Base-by-base conservation (phyloP, 2,113 vertebrate genomes). In the Proterorhinus semilunaris region DNA sequence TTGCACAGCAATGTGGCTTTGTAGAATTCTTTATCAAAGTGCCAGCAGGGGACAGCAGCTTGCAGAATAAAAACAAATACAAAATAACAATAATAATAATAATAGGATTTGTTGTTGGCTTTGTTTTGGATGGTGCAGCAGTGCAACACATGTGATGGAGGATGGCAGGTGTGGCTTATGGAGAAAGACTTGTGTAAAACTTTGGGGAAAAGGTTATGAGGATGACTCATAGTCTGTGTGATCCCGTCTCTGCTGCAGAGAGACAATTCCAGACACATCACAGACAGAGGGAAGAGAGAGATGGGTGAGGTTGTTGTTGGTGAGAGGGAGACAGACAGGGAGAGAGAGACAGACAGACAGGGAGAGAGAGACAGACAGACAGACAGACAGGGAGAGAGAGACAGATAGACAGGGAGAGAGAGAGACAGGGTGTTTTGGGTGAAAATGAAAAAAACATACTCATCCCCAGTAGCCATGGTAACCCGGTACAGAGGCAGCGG, bases 161-260 rank as follows among this genome's bases (percentile, higher is more conserved):
- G 54, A 44, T 48, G 27, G 62, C 57, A 66, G 69, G 43, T 62
- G 6, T 42, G 10, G 57, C 57, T 55, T 61, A 74, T 57, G 58
- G n/a, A 11, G 43, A 78, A 71, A 78, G 74, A 79, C 48, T 74
- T 81, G 71, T 81, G 71, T 74, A 49, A 71, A 81, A 82, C 68
- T 76, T 87, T 80, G 59, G 75, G 68, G 55, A 78, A 78, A 89
- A 89, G 84, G 86, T 89, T 84, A 86, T 82, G 76, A 55, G 75
- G 71, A 65, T 88, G 88, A 88, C 79, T 90, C 89, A 89, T 81
- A 44, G 47, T 2, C 61, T 65, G 75, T 83, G 66, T 81, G 78
- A 86, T 83, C 84, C 68, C 7, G 5, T 58, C 55, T 36, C 13
- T 27, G 42, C 55, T 42, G 55, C 21, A 58, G 10, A 58, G 55